Conservation (phyloP, 2,113 vertebrate genomes). For the Rhea americana region DNA sequence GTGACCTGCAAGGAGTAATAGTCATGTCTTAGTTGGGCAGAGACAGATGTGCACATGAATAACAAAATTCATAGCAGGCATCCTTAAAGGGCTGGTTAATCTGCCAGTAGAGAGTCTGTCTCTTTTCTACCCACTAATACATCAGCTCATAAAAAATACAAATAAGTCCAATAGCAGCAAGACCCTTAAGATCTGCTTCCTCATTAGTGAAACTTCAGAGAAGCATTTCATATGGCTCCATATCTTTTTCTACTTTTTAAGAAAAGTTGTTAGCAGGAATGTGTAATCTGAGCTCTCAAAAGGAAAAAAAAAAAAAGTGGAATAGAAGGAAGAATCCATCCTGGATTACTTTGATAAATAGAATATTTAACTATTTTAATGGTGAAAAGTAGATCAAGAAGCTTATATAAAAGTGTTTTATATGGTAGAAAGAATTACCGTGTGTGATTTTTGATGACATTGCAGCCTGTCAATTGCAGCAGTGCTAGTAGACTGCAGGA, state of each 20-base stretch:
- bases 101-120: slow-evolving; percentile 70
- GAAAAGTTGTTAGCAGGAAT: slow-evolving; percentile 21
- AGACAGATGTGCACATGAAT: slow-evolving; percentile 67
- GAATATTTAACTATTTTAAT: not conserved
- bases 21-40: slow-evolving; percentile 48
- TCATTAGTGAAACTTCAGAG: slow-evolving; percentile 69
- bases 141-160: slow-evolving; percentile 74
- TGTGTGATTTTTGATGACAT: not conserved
- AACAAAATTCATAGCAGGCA: slow-evolving; percentile 66
- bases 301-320: not conserved
- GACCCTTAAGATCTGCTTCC: slow-evolving; percentile 63
- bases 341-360: not conserved
- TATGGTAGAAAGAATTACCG: not conserved
- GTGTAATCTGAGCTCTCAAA: not conserved
- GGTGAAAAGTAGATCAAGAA: not conserved
- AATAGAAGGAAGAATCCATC: not conserved
- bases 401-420: not conserved
- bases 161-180: slow-evolving; percentile 69
- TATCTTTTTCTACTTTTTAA: slow-evolving; percentile 48
- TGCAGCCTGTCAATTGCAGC: not conserved
- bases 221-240: slow-evolving; percentile 45
- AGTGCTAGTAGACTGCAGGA: not conserved
- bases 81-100: slow-evolving; percentile 63
- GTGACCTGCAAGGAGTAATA: slow-evolving; percentile 46
- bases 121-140: slow-evolving; percentile 64